Base-by-base conservation (phyloP, 2,888 invertebrate genomes). In the Melinopterus prodromus region DNA sequence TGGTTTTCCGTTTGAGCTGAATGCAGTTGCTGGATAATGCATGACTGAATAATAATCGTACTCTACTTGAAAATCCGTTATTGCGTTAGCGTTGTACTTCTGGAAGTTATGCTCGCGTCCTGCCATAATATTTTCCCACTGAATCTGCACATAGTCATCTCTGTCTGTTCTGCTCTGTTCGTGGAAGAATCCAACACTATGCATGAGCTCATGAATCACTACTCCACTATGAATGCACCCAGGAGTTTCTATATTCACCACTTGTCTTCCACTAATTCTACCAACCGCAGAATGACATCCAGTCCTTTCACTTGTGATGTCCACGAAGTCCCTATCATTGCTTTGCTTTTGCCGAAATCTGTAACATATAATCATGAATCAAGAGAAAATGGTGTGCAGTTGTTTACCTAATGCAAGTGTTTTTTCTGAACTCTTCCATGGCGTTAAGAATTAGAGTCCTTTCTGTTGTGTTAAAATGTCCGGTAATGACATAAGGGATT, bases 221-320 rank as follows among this genome's bases (percentile, higher is more conserved):
- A 96, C 96, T 9, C 96, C 96, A 81, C 93, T 92, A 86, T 93
- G 93, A 0, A 95, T 90, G 86, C 96, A 96, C 7, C 94, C 94
- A 0, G 95, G 95, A 0, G 91, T 90, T 87, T 96, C 95, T 6
- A 96, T 90, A 89, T 95, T 95, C 6, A 95, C 91, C 83, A 93
- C 93, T 86, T 94, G 93, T n/a, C 90, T 85, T 1, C 91, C 91
- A 85, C 95, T 95, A 37, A 93, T 91, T 37, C 92, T 91, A 0
- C 96, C 96, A 0, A 96, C 95, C 80, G 93, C 93, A 4, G 95
- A 95, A 95, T 96, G 96, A 86, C 96, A 96, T 1, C 96, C 96
- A 0, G 94, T 93, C 80, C 91, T 92, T n/a, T 91, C 91, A 83
- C 92, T 94, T 71, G 92, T 92, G 82, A 96, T 93, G 7, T 92